Base-by-base conservation (phyloP, 2,113 vertebrate genomes). In the Planiliza haematocheilus region DNA sequence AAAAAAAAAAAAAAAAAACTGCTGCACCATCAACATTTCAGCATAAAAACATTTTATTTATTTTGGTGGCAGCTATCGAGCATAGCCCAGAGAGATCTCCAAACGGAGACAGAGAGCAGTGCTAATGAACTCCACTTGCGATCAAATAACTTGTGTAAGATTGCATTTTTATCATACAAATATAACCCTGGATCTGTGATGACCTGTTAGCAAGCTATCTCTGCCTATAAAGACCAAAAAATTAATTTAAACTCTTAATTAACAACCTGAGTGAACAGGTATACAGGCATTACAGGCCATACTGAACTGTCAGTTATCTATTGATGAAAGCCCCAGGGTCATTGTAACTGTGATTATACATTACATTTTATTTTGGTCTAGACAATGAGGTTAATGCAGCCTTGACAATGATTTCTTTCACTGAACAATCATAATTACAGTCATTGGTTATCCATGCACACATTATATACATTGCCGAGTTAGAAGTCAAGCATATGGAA, bases 361-460 rank as follows among this genome's bases (percentile, higher is more conserved):
- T 12, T 70, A 53, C 45, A 50, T 42, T 53, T 56, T 5, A 8
- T 36, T 45, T 67, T 83, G 36, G 24, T 43, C 16, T 7, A 38
- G 30, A 64, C 51, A 74, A 59, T 52, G 43, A 51, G 60, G 17
- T 79, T 70, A 86, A 57, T 84, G 73, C 81, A 85, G 83, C 83
- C 83, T 86, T 82, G 85, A 79, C 67, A 84, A 91, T 90, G 73
- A 71, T 82, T 82, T 69, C 10, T 82, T 68, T 59, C 17, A 59
- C 43, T 34, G 51, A 65, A 50, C 76, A 52, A 73, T 83, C 59
- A 67, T 45, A 43, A 74, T 46, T 68, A 74, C 17, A 53, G 50
- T 74, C 17, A 62, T 63, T 69, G 60, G 72, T 89, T 82, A 56
- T 84, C 76, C 84, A 90, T 89, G 86, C 83, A 87, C 70, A 86